These are phyloP conservation scores for Brachionus paranguensis DNA, from an alignment of 1,140 invertebrate species.

Conservation along the genomic window DNA sequence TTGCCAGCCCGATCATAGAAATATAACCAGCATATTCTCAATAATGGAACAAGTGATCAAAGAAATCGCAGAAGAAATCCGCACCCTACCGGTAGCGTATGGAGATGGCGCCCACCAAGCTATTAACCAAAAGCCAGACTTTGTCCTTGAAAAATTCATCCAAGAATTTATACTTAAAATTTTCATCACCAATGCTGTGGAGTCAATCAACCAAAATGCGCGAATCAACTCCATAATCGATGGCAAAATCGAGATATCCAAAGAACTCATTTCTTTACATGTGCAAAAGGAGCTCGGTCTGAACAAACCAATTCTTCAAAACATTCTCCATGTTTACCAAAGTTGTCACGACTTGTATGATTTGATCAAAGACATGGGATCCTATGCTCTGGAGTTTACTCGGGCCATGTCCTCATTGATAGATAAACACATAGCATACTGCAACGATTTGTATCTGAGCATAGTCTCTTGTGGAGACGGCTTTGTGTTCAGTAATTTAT, in stretches of 20 bases:
- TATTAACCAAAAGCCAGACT: not conserved
- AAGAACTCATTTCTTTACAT: constrained; percentile 2
- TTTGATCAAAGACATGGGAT: constrained; percentile 14
- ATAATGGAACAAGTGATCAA: constrained; percentile 32
- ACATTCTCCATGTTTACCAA: not conserved
- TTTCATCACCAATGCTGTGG: constrained; percentile 33
- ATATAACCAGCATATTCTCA: constrained; percentile 20
- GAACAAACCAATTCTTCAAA: constrained; percentile 12
- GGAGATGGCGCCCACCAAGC: not conserved
- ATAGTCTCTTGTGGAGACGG: not conserved
- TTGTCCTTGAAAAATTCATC: constrained; percentile 16
- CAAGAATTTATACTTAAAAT: constrained; percentile 26
- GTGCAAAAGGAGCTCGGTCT: constrained; percentile 11
- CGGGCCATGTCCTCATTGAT: not conserved
- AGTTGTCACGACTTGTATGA: constrained; percentile 23
- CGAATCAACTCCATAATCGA: not conserved
- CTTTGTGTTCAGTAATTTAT: not conserved
- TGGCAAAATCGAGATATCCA: constrained; percentile 19
- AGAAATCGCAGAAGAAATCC: constrained; percentile 18
- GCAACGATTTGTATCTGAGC: constrained; percentile 2
- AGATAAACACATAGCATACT: not conserved
- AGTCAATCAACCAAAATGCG: constrained; percentile 28
- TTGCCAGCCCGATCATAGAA: constrained; percentile 22
- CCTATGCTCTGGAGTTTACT: constrained; percentile 32
- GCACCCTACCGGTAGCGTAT: not conserved